A percentile compares a stretch with the other conserved stretches of the same genome.
Conservation (phyloP, 2,113 vertebrate genomes). For the Periophthalmus modestus region DNA sequence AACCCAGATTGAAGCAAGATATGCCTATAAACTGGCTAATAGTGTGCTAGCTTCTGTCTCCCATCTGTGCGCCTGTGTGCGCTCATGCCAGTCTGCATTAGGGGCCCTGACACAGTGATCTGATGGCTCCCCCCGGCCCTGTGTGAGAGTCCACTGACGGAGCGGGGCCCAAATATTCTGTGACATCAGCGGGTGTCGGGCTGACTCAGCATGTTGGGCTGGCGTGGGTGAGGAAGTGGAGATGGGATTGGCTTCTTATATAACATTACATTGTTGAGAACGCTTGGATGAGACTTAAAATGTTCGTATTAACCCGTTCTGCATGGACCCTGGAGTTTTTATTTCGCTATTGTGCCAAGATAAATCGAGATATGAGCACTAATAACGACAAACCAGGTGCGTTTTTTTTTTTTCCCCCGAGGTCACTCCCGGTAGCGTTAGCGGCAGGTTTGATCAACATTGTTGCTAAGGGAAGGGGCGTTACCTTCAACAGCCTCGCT, state of each 20-base stretch:
- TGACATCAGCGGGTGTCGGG: background rate
- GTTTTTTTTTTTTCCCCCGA: no score
- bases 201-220: slow-evolving; percentile 8
- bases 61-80: background rate
- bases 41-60: background rate
- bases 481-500: no score
- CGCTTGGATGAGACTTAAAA: background rate
- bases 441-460: no score
- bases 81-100: slow-evolving; percentile 1
- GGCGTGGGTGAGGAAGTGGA: slow-evolving; percentile 2
- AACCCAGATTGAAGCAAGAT: background rate
- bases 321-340: no score
- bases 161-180: background rate
- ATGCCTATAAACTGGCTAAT: background rate
- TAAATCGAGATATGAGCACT: no score
- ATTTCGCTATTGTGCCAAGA: no score
- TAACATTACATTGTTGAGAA: slow-evolving; percentile 7
- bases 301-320: no score
- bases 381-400: no score
- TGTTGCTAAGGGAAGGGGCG: no score
- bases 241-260: slow-evolving; percentile 2
- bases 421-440: no score
- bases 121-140: slow-evolving; percentile 3
- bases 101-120: background rate
- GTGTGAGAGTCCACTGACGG: background rate